A percentile compares a stretch with the other conserved stretches of the same genome.
Conservation (phyloP, 2,113 vertebrate species). For the Anoplopoma fimbria region DNA sequence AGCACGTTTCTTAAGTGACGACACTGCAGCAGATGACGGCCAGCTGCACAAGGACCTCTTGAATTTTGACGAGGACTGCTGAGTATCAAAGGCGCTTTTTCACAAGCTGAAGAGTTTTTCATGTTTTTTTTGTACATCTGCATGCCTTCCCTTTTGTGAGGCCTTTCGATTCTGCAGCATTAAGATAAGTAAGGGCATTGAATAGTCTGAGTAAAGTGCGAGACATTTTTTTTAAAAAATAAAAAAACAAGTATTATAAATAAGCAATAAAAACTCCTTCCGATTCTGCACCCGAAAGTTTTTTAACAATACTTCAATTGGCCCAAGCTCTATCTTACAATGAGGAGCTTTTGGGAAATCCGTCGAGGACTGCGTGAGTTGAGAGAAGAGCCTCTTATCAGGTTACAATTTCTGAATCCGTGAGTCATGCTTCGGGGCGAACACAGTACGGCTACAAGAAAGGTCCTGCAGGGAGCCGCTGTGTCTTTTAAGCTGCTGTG, state of each 20-base stretch:
- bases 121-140: slow-evolving; percentile 3
- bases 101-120: background rate
- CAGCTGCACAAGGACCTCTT: slow-evolving; percentile 36
- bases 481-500: slow-evolving; percentile 50
- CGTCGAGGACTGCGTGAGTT: background rate
- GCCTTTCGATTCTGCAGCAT: slow-evolving; percentile 21
- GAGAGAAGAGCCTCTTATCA: background rate
- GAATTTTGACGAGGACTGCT: slow-evolving; percentile 33
- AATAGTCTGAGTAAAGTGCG: too few relatives aligned
- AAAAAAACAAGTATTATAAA: too few relatives aligned
- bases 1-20: slow-evolving; percentile 11
- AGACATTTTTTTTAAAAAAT: too few relatives aligned
- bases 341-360: background rate
- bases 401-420: background rate
- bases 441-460: background rate
- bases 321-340: background rate
- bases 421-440: slow-evolving; percentile 2
- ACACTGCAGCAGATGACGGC: slow-evolving; percentile 27
- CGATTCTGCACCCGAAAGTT: too few relatives aligned
- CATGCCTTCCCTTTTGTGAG: slow-evolving; percentile 1
- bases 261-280: too few relatives aligned
- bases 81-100: slow-evolving; percentile 1
- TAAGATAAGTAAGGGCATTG: slow-evolving; percentile 15
- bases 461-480: slow-evolving; percentile 32
- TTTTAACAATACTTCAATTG: background rate